phyloP scores from a whole-genome alignment of 2,888 invertebrate genomes.

The Himalopsyche kuldschensis region DNA sequence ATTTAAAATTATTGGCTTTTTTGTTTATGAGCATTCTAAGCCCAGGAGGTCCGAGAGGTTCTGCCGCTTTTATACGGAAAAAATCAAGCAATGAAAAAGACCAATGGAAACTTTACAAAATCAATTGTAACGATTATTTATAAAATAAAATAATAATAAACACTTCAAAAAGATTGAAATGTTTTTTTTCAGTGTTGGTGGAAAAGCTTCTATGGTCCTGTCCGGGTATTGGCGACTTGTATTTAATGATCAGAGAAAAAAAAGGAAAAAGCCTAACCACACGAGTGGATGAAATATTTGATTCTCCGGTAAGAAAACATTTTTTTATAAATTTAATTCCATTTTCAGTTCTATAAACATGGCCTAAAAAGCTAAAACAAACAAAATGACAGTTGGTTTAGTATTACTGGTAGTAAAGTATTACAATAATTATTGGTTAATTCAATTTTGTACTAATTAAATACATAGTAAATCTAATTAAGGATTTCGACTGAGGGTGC shows the following conservation, averaged over 20 bases:
- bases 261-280: constrained; percentile 65
- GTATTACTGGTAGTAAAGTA: too few species aligned
- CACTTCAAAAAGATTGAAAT: neutral
- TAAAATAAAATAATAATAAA: neutral
- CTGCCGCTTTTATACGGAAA: too few species aligned
- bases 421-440: too few species aligned
- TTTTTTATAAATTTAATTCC: neutral
- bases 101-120: neutral
- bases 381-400: too few species aligned
- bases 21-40: too few species aligned
- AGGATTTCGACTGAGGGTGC: too few species aligned
- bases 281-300: constrained; percentile 68
- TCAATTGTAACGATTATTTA: neutral
- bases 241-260: constrained; percentile 60
- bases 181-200: constrained; percentile 47
- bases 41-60: too few species aligned
- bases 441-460: too few species aligned
- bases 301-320: constrained; percentile 62
- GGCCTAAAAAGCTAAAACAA: too few species aligned
- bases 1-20: too few species aligned
- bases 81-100: neutral
- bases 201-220: constrained; percentile 66
- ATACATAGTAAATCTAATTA: too few species aligned
- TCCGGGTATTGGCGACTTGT: constrained; percentile 56
- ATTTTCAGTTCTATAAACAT: too few species aligned